Evolutionary conservation across 37 sponge, comb jelly and placozoan species (phyloP).

Genomic region (Agelas oroides): DNA sequence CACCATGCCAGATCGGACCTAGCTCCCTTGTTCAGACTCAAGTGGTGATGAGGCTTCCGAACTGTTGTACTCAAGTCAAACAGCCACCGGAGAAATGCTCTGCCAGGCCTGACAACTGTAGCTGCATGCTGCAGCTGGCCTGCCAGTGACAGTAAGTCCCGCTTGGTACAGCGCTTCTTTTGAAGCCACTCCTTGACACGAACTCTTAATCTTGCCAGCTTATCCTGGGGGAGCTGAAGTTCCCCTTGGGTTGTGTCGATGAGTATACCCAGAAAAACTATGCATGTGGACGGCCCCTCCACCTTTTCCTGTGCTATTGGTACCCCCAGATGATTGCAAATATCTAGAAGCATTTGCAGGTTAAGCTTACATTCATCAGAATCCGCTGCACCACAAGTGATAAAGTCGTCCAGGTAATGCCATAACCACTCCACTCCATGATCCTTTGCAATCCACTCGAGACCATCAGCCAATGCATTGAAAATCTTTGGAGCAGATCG

Average conservation of each 20-base stretch:
- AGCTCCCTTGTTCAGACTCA: no score
- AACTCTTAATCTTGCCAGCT: slow-evolving; percentile 8
- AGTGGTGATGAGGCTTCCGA: no score
- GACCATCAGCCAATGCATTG: slow-evolving; percentile 12
- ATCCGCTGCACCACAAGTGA: background rate
- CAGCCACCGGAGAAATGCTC: no score
- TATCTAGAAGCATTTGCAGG: background rate
- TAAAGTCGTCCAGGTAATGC: slow-evolving; percentile 17
- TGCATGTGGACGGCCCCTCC: no score
- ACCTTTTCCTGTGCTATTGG: slow-evolving; percentile 15
- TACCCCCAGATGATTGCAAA: background rate
- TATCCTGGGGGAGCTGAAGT: slow-evolving; percentile 3
- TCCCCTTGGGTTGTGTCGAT: background rate
- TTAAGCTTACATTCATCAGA: background rate
- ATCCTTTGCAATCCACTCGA: background rate
- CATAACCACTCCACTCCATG: background rate
- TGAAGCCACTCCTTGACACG: no score
- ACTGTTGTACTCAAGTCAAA: no score
- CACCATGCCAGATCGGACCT: no score
- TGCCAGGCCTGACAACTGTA: no score
- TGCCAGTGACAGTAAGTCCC: no score
- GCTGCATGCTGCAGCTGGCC: no score
- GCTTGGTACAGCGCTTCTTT: no score
- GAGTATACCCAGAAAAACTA: slow-evolving; percentile 11
- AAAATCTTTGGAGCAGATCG: slow-evolving; percentile 10